These are phyloP conservation scores for Leptinotarsa haldemani DNA, from an alignment of 2,888 invertebrate genomes.

Conservation along the genomic window DNA sequence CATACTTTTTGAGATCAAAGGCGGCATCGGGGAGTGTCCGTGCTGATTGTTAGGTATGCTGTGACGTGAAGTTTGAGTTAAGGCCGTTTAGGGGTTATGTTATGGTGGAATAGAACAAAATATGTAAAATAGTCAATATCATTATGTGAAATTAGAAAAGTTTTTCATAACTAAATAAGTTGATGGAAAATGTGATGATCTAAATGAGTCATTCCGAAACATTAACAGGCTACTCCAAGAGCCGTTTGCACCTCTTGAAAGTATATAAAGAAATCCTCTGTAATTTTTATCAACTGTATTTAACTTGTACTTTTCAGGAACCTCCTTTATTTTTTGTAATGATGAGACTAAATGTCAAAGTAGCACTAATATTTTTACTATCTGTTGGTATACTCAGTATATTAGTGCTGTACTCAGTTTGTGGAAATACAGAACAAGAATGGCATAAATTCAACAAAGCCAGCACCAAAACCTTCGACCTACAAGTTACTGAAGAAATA, in stretches of 20 bases:
- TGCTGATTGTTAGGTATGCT: too few relatives aligned
- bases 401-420: slow-evolving; percentile 81
- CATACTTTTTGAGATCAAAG: too few relatives aligned
- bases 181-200: slow-evolving; percentile 5
- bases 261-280: not conserved
- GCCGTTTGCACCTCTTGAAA: slow-evolving; percentile 8
- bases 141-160: not conserved
- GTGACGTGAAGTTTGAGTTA: too few relatives aligned
- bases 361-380: slow-evolving; percentile 75
- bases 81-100: not conserved
- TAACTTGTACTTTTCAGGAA: slow-evolving; percentile 56
- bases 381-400: slow-evolving; percentile 76
- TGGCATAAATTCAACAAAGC: slow-evolving; percentile 49
- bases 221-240: slow-evolving; percentile 30
- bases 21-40: too few relatives aligned
- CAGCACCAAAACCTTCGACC: slow-evolving; percentile 59
- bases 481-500: slow-evolving; percentile 74
- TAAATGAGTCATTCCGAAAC: slow-evolving; percentile 38
- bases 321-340: slow-evolving; percentile 71
- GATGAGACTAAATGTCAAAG: slow-evolving; percentile 83
- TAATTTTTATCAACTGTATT: not conserved
- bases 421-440: slow-evolving; percentile 66
- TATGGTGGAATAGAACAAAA: not conserved
- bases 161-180: not conserved
- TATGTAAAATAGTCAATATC: not conserved